phyloP scores from a whole-genome alignment of 2,888 invertebrate genomes.

The Heliconius ethilla region DNA sequence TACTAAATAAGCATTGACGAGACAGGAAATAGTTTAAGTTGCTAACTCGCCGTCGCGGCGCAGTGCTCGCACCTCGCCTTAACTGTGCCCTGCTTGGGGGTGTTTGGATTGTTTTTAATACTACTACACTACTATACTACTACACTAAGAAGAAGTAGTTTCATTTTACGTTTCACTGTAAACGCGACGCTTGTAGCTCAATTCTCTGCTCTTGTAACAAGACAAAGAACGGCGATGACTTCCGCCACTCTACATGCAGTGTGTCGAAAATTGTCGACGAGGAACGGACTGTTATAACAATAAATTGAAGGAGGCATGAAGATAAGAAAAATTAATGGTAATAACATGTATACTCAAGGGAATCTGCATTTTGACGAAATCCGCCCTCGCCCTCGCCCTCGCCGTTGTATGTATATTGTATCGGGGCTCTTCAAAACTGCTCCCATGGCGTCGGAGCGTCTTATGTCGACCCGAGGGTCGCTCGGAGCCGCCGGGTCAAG shows the following conservation, averaged over 20 bases:
- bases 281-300: no score
- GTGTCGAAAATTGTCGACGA: no score
- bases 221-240: no score
- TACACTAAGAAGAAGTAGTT: no score
- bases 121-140: no score
- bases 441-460: conserved; percentile 36
- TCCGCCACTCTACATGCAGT: no score
- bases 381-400: not conserved
- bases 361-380: conserved; percentile 23
- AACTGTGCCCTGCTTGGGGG: no score
- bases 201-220: no score
- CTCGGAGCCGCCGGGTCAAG: conserved; percentile 35
- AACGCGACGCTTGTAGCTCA: no score
- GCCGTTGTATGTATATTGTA: conserved; percentile 26
- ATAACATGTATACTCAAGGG: conserved; percentile 21
- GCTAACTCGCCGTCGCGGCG: not conserved
- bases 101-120: no score
- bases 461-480: conserved; percentile 34
- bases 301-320: not conserved
- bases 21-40: conserved; percentile 5
- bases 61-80: no score
- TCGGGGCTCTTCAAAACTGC: conserved; percentile 30
- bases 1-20: not conserved
- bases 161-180: no score
- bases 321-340: not conserved